Evolutionary conservation across 2,888 invertebrate species (phyloP), one percentile per base, ranked within the genome.

Genomic region (Hemaris fuciformis): DNA sequence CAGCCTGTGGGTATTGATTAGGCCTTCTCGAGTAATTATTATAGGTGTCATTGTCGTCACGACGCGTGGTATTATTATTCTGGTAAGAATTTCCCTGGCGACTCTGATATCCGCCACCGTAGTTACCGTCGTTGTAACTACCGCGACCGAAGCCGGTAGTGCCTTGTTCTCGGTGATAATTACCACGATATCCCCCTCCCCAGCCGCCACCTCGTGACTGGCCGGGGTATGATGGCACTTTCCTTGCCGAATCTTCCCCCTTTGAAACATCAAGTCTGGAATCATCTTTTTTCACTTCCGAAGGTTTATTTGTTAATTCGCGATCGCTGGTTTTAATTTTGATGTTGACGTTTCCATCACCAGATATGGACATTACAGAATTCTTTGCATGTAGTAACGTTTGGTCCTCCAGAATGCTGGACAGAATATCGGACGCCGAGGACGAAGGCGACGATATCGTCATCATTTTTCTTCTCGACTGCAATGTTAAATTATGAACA

Each of bases 331-430:
- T 78, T 38, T 81, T 82, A 34, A 88, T 74, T 65, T 91, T 89
- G 8, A 95, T 91, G 63, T 93, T 86, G 0, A 96, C 79, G 20
- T 93, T 94, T 0, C 96, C 96, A 72, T 95, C 94, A 2, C 93
- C 92, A 46, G 94, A 92, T 0, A 95, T 74, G 0, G 93, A 93
- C 6, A 95, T 89, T 2, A 94, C 83, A 23, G 94, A 90, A 57
- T 94, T 93, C 65, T 94, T 95, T 5, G 95, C 95, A 79, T 96
- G 95, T 86, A 96, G 94, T 64, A 94, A 90, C 58, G 95, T 93
- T 81, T 97, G 97, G 69, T 94, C 93, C 66, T 94, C 94, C 73
- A 97, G 86, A 69, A 97, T 96, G 72, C 93, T 94, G 31, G 94
- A 94, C 4, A 97, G 85, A 7, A 97, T 74, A 84, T 97, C 96